Evolutionary conservation across 2,888 invertebrate species (phyloP).

Genomic region (Tricholauxania praeusta): DNA sequence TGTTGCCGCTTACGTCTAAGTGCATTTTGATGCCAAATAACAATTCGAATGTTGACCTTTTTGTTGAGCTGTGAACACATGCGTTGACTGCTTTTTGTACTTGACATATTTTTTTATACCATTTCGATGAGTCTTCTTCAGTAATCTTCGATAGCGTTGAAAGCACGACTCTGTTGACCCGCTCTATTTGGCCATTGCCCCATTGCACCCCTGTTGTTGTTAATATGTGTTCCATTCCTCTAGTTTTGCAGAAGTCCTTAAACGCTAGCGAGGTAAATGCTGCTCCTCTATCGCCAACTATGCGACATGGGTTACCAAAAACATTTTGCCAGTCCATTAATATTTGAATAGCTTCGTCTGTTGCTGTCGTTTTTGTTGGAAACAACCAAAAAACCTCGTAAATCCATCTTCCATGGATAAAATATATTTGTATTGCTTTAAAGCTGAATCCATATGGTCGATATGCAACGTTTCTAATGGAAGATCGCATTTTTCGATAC

Average conservation of each 20-base stretch:
- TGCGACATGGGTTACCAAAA: conserved; percentile 30
- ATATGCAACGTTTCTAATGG: conserved; percentile 47
- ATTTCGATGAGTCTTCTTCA: conserved; percentile 38
- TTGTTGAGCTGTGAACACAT: conserved; percentile 24
- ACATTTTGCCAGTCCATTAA: conserved; percentile 1
- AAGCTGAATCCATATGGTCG: conserved; percentile 31
- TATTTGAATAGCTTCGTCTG: conserved; percentile 20
- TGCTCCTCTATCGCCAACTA: conserved; percentile 35
- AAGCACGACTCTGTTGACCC: conserved; percentile 35
- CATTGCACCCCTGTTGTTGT: conserved; percentile 39
- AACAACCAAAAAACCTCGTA: conserved; percentile 37
- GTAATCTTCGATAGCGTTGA: conserved; percentile 36
- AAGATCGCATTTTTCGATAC: conserved; percentile 53
- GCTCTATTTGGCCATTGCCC: conserved; percentile 39
- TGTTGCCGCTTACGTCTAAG: too few species aligned
- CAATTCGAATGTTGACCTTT: conserved; percentile 27
- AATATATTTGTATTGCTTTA: conserved; percentile 24
- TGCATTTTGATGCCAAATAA: neutral
- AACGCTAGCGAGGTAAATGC: conserved; percentile 28
- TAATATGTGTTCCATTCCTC: conserved; percentile 16
- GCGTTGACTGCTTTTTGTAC: conserved; percentile 37
- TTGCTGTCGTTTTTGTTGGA: conserved; percentile 13
- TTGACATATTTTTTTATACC: conserved; percentile 35
- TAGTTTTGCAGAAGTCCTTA: conserved; percentile 5
- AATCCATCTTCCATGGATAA: conserved; percentile 35